A percentile compares a stretch with the other conserved stretches of the same genome.
phyloP scores from a whole-genome alignment of 1,140 invertebrate species.

The Copidosoma floridanum region DNA sequence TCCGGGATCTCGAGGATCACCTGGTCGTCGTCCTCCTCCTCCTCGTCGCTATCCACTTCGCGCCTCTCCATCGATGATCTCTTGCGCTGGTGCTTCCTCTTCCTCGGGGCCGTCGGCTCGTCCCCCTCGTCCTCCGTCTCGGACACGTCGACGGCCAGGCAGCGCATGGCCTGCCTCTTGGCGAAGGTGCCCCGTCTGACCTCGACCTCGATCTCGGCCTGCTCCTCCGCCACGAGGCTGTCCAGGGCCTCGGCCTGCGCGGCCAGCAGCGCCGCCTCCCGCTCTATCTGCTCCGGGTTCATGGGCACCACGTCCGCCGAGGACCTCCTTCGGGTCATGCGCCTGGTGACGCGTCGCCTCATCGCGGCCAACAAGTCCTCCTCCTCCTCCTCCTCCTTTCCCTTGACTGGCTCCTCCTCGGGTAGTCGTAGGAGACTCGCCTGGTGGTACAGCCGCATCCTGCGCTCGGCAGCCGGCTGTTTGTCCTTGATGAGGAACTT shows the following conservation, averaged over 20 bases:
- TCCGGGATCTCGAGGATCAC: slow-evolving; percentile 12
- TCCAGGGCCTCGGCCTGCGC: slow-evolving; percentile 53
- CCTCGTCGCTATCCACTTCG: slow-evolving; percentile 2
- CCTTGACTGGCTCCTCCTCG: neutral
- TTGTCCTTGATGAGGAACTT: slow-evolving; percentile 73
- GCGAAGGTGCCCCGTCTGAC: slow-evolving; percentile 37
- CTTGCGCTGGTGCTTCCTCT: slow-evolving; percentile 22
- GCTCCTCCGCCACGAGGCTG: slow-evolving; percentile 52
- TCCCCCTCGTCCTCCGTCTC: slow-evolving; percentile 17
- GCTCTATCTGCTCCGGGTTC: slow-evolving; percentile 45
- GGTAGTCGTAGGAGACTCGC: slow-evolving; percentile 31
- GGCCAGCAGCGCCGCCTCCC: slow-evolving; percentile 45
- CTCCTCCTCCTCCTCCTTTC: slow-evolving; percentile 13
- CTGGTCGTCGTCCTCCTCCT: slow-evolving; percentile 23
- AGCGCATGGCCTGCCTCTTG: slow-evolving; percentile 31
- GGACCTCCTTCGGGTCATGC: slow-evolving; percentile 47
- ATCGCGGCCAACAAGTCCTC: slow-evolving; percentile 31
- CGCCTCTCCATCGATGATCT: neutral
- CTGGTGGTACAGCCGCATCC: slow-evolving; percentile 35
- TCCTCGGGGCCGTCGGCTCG: neutral
- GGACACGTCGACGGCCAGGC: neutral
- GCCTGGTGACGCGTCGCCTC: slow-evolving; percentile 41
- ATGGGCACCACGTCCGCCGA: slow-evolving; percentile 41
- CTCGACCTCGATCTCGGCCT: slow-evolving; percentile 48
- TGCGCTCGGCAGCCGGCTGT: slow-evolving; percentile 45